A percentile compares a stretch with the other conserved stretches of the same genome.
phyloP scores from a whole-genome alignment of 92 coral and sea anemone species.

The Hydrozoanthus gracilis region DNA sequence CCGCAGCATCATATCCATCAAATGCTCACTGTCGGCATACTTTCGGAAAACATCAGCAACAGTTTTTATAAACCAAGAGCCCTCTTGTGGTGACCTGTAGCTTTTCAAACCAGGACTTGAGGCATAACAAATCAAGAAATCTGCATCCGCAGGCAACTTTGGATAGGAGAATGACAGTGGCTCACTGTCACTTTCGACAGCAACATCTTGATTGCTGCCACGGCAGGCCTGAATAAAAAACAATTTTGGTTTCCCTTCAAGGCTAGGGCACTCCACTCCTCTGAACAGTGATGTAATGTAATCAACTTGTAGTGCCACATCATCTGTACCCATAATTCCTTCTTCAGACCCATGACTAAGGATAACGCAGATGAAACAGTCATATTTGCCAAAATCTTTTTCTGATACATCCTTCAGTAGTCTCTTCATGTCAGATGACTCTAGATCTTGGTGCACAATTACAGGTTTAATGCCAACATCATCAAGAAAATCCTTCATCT shows the following conservation, averaged over 20 bases:
- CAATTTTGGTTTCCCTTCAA: conserved; percentile 86
- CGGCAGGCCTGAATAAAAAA: conserved; percentile 95
- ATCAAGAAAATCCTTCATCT: conserved; percentile 65
- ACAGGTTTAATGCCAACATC: conserved; percentile 63
- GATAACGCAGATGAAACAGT: conserved; percentile 87
- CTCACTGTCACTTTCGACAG: conserved; percentile 81
- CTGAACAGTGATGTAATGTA: conserved; percentile 78
- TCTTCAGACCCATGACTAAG: conserved; percentile 85
- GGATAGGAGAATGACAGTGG: conserved; percentile 55
- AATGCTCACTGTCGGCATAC: conserved; percentile 65
- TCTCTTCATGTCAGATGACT: conserved; percentile 63
- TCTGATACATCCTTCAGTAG: conserved; percentile 65
- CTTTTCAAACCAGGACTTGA: conserved; percentile 81
- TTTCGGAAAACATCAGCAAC: conserved; percentile 63
- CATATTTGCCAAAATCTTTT: conserved; percentile 76
- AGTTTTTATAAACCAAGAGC: conserved; percentile 84
- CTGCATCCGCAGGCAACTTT: conserved; percentile 84
- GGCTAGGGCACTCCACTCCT: conserved; percentile 63
- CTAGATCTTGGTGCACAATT: conserved; percentile 19
- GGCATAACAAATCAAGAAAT: conserved; percentile 86
- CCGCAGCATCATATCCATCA: conserved; percentile 94
- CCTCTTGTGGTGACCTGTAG: conserved; percentile 71
- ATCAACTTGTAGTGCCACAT: conserved; percentile 69
- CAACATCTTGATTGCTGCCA: conserved; percentile 62
- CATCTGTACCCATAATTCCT: conserved; percentile 83